A percentile compares a stretch with the other conserved stretches of the same genome.
Conservation (phyloP, 1,140 invertebrate species). For the Aphelenchoides fujianensis region DNA sequence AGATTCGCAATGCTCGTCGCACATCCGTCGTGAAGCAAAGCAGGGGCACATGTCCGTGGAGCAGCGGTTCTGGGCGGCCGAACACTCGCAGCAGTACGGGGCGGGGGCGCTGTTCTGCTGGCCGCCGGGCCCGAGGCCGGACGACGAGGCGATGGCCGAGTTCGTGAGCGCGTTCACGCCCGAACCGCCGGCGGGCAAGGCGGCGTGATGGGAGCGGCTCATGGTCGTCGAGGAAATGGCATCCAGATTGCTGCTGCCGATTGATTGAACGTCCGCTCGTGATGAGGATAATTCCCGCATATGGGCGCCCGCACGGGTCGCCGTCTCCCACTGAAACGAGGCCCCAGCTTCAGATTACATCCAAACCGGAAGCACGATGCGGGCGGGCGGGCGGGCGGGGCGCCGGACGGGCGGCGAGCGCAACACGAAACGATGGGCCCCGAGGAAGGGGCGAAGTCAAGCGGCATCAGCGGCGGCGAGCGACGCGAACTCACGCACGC, state of each 20-base stretch:
- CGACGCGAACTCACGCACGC: too few species aligned
- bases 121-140: not conserved
- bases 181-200: not conserved
- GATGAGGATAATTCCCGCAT: constrained; percentile 15
- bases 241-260: constrained; percentile 17
- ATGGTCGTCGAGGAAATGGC: constrained; percentile 16
- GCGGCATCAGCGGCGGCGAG: too few species aligned
- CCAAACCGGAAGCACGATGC: not conserved
- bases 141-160: not conserved
- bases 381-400: not conserved
- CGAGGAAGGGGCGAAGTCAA: too few species aligned
- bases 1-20: constrained; percentile 61
- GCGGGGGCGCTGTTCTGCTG: constrained; percentile 6
- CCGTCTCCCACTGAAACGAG: constrained; percentile 13
- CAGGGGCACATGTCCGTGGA: constrained; percentile 58
- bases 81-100: constrained; percentile 31
- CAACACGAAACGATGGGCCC: not conserved
- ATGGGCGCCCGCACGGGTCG: constrained; percentile 14
- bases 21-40: constrained; percentile 59
- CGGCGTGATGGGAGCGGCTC: constrained; percentile 13
- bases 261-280: constrained; percentile 19
- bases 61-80: constrained; percentile 49
- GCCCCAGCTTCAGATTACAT: not conserved
- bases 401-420: not conserved
- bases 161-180: not conserved